Conservation (phyloP, 1,140 invertebrate species). For the Eufriesea mexicana region DNA sequence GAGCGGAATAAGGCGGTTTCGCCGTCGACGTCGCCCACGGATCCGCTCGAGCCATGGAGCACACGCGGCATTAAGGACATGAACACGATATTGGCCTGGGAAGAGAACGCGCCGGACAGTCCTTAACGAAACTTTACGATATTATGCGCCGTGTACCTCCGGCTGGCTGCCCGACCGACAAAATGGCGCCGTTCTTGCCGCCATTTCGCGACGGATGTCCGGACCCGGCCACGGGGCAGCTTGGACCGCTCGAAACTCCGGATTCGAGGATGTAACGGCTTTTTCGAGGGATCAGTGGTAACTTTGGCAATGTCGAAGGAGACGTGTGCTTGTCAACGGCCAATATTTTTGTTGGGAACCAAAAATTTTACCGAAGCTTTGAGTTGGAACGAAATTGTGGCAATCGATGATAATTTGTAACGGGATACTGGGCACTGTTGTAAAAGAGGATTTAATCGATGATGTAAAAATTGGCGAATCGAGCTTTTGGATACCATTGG, state of each 20-base stretch:
- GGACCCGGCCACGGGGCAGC: background rate
- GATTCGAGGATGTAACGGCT: background rate
- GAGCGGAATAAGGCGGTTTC: conserved; percentile 62
- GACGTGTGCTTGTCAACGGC: too few species aligned
- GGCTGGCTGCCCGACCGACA: background rate
- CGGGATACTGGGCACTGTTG: too few species aligned
- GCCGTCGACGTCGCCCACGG: conserved; percentile 81
- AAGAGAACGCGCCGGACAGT: conserved; percentile 77
- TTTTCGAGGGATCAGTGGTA: background rate
- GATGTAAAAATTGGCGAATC: too few species aligned
- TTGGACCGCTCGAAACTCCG: background rate
- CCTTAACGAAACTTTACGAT: conserved; percentile 72
- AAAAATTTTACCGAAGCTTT: too few species aligned
- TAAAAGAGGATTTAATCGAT: too few species aligned
- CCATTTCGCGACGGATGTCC: background rate
- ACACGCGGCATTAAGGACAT: conserved; percentile 87
- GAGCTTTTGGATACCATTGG: too few species aligned
- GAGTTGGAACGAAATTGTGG: too few species aligned
- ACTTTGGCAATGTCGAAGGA: background rate
- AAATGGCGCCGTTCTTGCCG: conserved; percentile 9
- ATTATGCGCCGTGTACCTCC: conserved; percentile 35
- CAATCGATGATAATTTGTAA: too few species aligned
- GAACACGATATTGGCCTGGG: conserved; percentile 88
- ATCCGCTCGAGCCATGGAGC: conserved; percentile 89
- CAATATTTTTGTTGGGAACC: too few species aligned